Evolutionary conservation across 2,888 invertebrate species (phyloP), one percentile per base, ranked within the genome.

Genomic region (Prosapia bicincta): DNA sequence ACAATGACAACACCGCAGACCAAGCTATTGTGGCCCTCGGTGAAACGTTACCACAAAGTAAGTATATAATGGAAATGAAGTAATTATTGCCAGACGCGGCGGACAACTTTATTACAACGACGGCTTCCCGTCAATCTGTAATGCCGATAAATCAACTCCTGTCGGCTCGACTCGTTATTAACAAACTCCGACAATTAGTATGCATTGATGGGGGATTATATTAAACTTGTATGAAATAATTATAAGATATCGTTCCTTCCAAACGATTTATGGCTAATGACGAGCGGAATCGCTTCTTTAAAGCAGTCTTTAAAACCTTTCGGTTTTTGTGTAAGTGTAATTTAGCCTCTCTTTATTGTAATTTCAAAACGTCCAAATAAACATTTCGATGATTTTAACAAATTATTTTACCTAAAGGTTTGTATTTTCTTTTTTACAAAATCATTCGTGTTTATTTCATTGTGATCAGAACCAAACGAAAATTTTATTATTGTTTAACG

Each of bases 201-300:
- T 54, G 54, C 54, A 54, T 54, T 54, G 54, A 54, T 20, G 54
- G 54, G 54, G 20, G 20, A 54, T 54, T 54, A 54, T 20, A 54
- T 54, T 54, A 54, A 54, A 54, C 54, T 54, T 54, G 54, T 54
- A 54, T 54, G 54, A 54, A 54, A 54, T 54, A 54, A 54, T 54
- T 54, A 54, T 20, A 54, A n/a, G 20, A 20, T 20, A 5, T 5
- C 54, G 38, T 13, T 6, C 38, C 13, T 6, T 2, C 38, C 54
- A 20, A 13, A 38, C 38, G 13, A 54, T 54, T 54, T 54, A 54
- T 54, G 54, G 54, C 20, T 54, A 15, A 10, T n/a, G 54, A 54
- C 20, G n/a, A 54, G 5, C 20, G n/a, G 20, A 6, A 30, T 30
- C 9, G 9, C 30, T 30, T 30, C n/a, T n/a, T 30, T 9, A 30